A percentile compares a stretch with the other conserved stretches of the same genome.
Conservation (phyloP, 2,888 invertebrate genomes). For the Trichacis sp. region DNA sequence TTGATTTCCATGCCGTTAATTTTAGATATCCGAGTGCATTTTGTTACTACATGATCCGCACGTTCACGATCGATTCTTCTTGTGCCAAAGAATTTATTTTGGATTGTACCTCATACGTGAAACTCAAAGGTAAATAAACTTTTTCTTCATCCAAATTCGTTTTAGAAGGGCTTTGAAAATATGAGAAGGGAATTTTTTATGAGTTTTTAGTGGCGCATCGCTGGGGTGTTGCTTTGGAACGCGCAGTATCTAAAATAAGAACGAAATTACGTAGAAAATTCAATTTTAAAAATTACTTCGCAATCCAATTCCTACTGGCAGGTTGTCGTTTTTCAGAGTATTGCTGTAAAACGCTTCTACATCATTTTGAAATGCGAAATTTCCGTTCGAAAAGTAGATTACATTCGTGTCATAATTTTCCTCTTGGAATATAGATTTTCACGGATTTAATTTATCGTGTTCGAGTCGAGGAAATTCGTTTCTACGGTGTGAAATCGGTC, state of each 20-base stretch:
- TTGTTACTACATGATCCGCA: not conserved
- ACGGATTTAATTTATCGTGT: not conserved
- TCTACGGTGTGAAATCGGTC: too few relatives aligned
- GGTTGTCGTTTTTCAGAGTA: too few relatives aligned
- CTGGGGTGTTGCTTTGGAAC: not conserved
- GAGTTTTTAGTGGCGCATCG: too few relatives aligned
- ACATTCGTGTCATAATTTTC: not conserved
- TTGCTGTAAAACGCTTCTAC: too few relatives aligned
- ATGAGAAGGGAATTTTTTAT: too few relatives aligned
- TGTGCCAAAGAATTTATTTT: not conserved
- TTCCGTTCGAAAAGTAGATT: not conserved
- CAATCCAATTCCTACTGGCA: not conserved
- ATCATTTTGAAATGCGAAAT: not conserved
- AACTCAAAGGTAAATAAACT: too few relatives aligned
- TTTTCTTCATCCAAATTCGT: too few relatives aligned
- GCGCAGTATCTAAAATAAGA: not conserved
- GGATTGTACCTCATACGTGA: too few relatives aligned
- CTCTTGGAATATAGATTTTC: not conserved
- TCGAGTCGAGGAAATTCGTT: not conserved
- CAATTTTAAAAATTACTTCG: not conserved
- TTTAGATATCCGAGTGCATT: not conserved
- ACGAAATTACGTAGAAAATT: not conserved
- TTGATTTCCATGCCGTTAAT: conserved; percentile 19
- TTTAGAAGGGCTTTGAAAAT: too few relatives aligned
- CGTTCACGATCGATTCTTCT: not conserved